Evolutionary conservation across 1,140 invertebrate species (phyloP).

Genomic region (Tetramorium parvispinum): DNA sequence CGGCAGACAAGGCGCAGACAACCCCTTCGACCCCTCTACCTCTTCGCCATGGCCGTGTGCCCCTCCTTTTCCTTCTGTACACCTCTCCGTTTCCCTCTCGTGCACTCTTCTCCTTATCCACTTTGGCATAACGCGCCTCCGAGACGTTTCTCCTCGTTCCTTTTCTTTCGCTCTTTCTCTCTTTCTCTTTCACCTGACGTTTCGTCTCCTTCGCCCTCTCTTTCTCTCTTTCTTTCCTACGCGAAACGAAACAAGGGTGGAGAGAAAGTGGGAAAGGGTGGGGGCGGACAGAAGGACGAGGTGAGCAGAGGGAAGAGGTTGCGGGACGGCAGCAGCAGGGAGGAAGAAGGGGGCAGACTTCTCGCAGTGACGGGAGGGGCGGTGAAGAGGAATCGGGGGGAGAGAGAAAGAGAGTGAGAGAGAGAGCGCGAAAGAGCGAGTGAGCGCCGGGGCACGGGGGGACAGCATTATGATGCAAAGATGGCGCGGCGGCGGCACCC

Average conservation of each 20-base stretch:
- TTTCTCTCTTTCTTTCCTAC: constrained; percentile 62
- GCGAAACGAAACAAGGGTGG: constrained; percentile 62
- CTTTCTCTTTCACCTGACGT: constrained; percentile 45
- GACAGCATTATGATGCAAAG: constrained; percentile 86
- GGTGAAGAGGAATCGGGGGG: constrained; percentile 39
- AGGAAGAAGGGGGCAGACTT: constrained; percentile 61
- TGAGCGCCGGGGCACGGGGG: constrained; percentile 73
- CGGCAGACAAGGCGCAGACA: constrained; percentile 83
- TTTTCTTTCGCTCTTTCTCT: constrained; percentile 53
- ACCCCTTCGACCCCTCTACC: constrained; percentile 74
- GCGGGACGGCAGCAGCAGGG: constrained; percentile 63
- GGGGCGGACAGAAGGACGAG: constrained; percentile 59
- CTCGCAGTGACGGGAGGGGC: constrained; percentile 63
- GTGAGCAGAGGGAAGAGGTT: constrained; percentile 60
- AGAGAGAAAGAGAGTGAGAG: not conserved
- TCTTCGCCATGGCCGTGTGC: constrained; percentile 40
- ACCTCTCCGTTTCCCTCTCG: constrained; percentile 62
- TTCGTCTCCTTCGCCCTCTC: constrained; percentile 65
- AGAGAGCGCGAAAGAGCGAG: not conserved
- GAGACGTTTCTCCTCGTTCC: constrained; percentile 46
- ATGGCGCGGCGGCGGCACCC: constrained; percentile 85
- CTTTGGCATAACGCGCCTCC: constrained; percentile 51
- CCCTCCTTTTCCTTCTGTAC: constrained; percentile 65
- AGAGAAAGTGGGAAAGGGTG: constrained; percentile 65
- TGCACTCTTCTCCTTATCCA: constrained; percentile 44